Conservation (phyloP, 2,797 vertebrate genomes). For the Mycteria americana region DNA sequence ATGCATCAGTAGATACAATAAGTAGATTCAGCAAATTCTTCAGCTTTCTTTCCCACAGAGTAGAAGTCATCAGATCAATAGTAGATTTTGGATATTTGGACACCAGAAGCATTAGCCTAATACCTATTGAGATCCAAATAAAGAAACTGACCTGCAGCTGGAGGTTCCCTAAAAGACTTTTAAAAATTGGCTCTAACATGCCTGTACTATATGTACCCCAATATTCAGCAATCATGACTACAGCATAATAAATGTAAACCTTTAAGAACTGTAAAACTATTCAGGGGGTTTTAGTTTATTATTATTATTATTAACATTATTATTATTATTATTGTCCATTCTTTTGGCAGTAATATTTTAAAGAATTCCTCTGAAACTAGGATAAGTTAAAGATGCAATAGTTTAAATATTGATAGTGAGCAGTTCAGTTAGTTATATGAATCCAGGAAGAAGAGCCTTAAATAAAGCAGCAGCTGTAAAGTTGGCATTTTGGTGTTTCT, state of each 20-base stretch:
- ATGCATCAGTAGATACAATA: not conserved
- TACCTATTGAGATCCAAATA: not conserved
- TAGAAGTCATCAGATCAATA: not conserved
- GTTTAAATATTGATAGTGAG: not conserved
- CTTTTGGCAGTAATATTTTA: not conserved
- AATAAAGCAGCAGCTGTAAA: not conserved
- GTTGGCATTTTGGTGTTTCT: not conserved
- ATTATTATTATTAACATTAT: not conserved
- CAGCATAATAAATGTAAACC: not conserved
- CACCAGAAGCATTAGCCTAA: not conserved
- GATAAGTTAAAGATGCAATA: not conserved
- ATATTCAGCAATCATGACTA: not conserved
- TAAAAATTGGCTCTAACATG: not conserved
- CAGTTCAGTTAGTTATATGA: not conserved
- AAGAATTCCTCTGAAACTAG: not conserved
- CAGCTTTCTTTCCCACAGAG: not conserved
- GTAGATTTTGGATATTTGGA: not conserved
- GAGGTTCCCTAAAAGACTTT: not conserved
- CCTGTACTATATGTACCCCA: no score
- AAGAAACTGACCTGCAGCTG: not conserved
- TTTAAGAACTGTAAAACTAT: not conserved
- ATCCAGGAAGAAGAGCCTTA: not conserved
- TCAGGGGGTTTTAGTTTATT: not conserved
- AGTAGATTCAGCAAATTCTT: not conserved
- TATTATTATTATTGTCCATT: not conserved